phyloP scores from a whole-genome alignment of 1,140 invertebrate species.

The Drosophila eugracilis region DNA sequence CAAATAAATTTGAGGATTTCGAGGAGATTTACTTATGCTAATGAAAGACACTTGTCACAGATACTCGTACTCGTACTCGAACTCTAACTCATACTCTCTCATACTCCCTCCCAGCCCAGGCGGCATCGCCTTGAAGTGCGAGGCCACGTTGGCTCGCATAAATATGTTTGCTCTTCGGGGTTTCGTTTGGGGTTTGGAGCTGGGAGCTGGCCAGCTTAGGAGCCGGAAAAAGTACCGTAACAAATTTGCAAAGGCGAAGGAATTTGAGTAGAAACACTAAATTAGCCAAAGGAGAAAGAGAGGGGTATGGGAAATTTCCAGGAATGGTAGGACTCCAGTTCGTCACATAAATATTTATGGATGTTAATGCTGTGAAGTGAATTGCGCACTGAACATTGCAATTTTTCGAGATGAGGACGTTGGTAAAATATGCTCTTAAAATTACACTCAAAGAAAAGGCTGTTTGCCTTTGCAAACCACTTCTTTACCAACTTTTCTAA shows the following conservation, averaged over 20 bases:
- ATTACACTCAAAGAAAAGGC: not conserved
- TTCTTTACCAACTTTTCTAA: no score
- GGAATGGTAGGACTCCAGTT: conserved; percentile 42
- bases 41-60: conserved; percentile 83
- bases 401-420: not conserved
- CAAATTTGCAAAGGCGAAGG: conserved; percentile 75
- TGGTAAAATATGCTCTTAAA: not conserved
- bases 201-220: conserved; percentile 26
- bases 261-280: conserved; percentile 76
- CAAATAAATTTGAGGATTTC: conserved; percentile 84
- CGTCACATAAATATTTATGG: conserved; percentile 76
- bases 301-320: conserved; percentile 18
- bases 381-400: conserved; percentile 12
- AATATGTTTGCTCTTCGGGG: conserved; percentile 52
- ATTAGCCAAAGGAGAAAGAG: conserved; percentile 48
- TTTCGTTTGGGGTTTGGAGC: conserved; percentile 1
- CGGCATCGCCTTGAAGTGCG: conserved; percentile 75
- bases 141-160: conserved; percentile 72
- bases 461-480: no score
- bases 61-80: conserved; percentile 40
- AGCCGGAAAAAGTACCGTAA: conserved; percentile 71
- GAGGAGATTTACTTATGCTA: conserved; percentile 82
- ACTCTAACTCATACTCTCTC: conserved; percentile 8
- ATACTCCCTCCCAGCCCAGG: conserved; percentile 7
- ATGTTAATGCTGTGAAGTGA: conserved; percentile 34